These are phyloP conservation scores for Chionis minor DNA, from an alignment of 2,113 vertebrate genomes.

Conservation along the genomic window DNA sequence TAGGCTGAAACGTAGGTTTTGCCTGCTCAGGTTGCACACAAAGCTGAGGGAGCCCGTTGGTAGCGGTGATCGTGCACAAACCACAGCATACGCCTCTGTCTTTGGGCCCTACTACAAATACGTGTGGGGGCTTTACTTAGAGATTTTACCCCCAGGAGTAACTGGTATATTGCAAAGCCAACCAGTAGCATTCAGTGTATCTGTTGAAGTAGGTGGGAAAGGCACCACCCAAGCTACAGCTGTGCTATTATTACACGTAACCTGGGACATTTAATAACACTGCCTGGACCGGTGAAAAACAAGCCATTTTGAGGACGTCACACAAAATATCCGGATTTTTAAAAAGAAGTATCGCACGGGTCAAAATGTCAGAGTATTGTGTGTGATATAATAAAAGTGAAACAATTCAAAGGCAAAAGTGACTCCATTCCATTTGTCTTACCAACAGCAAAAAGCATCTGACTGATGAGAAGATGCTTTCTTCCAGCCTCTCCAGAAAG, in stretches of 20 bases:
- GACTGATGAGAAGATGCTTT: background rate
- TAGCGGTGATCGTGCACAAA: background rate
- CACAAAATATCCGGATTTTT: background rate
- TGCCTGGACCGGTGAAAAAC: background rate
- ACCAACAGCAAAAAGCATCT: background rate
- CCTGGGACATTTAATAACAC: background rate
- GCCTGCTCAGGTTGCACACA: background rate
- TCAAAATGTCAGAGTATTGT: background rate
- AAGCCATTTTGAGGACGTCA: background rate
- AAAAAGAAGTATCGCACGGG: background rate
- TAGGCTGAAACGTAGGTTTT: fast-evolving
- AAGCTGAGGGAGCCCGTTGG: background rate
- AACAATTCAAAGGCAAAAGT: background rate
- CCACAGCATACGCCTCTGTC: fast-evolving
- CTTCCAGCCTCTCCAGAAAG: background rate
- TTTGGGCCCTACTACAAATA: background rate
- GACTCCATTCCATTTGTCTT: background rate
- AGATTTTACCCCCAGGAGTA: background rate
- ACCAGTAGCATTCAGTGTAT: background rate
- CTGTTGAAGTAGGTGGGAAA: background rate
- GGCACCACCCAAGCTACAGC: background rate
- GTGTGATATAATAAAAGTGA: background rate
- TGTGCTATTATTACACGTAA: background rate
- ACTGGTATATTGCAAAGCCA: background rate
- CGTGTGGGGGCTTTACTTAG: background rate